Conservation (phyloP, 2,113 vertebrate genomes). For the Siphamia tubifer region DNA sequence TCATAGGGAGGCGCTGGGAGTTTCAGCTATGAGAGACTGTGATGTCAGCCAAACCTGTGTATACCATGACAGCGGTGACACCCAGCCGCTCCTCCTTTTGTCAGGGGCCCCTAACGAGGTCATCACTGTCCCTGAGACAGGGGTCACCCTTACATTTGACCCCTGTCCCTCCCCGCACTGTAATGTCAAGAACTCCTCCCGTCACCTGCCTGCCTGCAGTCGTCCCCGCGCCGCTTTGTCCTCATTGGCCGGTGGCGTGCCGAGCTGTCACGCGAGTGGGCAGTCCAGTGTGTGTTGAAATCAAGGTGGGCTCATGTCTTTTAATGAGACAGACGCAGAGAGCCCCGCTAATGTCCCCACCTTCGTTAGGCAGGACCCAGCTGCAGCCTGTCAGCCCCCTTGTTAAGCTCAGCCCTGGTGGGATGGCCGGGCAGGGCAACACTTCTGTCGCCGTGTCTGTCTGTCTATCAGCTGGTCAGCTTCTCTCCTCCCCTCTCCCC, state of each 20-base stretch:
- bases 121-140: constrained; percentile 78
- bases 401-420: constrained; percentile 87
- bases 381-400: constrained; percentile 95
- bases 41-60: constrained; percentile 73
- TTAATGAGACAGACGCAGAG: constrained; percentile 98
- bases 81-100: constrained; percentile 71
- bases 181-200: constrained; percentile 76
- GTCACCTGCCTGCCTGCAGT: constrained; percentile 61
- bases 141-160: constrained; percentile 82
- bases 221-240: constrained; percentile 67
- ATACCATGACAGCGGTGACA: constrained; percentile 75
- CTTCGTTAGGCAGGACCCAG: constrained; percentile 92
- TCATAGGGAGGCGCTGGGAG: constrained; percentile 44
- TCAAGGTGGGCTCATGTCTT: constrained; percentile 98
- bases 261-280: constrained; percentile 93
- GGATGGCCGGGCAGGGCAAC: constrained; percentile 63
- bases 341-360: constrained; percentile 95
- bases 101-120: constrained; percentile 80
- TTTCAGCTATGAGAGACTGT: constrained; percentile 56
- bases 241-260: constrained; percentile 85
- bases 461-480: constrained; percentile 86
- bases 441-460: constrained; percentile 85
- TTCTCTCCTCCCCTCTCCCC: constrained; percentile 74
- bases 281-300: constrained; percentile 81
- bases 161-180: constrained; percentile 73